phyloP scores from a whole-genome alignment of 2,113 vertebrate species.

The Ornithorhynchus anatinus region DNA sequence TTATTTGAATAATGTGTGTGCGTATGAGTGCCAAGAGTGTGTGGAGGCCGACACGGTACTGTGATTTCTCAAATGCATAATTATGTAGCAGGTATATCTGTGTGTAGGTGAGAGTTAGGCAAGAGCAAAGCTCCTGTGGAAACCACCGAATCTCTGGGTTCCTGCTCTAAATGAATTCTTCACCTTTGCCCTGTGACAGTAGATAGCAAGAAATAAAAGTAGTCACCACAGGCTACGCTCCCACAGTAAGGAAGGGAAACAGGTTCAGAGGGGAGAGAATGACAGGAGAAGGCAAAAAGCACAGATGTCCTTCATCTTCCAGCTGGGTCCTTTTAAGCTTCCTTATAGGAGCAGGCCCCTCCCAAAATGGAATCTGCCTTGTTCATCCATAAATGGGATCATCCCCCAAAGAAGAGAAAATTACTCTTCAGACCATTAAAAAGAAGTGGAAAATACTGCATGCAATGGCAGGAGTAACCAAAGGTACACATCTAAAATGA shows the following conservation, averaged over 20 bases:
- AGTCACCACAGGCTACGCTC: not conserved
- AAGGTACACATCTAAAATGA: not conserved
- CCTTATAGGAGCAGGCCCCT: not conserved
- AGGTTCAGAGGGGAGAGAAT: not conserved
- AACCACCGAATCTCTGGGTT: not conserved
- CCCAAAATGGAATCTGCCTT: constrained; percentile 5
- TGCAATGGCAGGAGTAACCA: not conserved
- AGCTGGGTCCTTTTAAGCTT: not conserved
- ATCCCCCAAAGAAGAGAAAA: constrained; percentile 20
- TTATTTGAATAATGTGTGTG: not conserved
- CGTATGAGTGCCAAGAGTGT: not conserved
- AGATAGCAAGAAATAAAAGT: not conserved
- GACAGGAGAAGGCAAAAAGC: constrained; percentile 8
- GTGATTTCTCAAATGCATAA: constrained; percentile 2
- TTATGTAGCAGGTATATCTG: not conserved
- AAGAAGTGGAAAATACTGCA: constrained; percentile 12
- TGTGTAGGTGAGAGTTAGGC: not conserved
- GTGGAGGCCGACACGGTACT: not conserved
- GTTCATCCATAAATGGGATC: not conserved
- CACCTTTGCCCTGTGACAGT: not conserved
- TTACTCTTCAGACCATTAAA: constrained; percentile 11
- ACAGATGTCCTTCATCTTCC: rapidly evolving
- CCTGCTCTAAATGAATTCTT: not conserved
- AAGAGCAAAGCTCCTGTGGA: not conserved
- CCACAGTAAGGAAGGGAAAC: too few relatives aligned